Conservation (phyloP, 1,140 invertebrate genomes). For the Drosophila sproati region DNA sequence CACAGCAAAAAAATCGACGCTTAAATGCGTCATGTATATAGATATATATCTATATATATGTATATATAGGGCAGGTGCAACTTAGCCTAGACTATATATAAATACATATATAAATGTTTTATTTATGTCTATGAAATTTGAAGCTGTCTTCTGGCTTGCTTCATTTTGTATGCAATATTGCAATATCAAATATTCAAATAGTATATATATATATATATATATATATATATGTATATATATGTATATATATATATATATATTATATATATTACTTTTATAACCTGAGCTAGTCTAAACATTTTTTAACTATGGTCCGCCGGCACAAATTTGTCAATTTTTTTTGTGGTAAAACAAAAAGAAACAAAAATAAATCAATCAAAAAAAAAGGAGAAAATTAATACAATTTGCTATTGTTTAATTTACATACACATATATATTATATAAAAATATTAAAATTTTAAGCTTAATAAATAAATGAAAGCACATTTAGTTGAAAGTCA, state of each 20-base stretch:
- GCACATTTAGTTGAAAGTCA: slow-evolving; percentile 10
- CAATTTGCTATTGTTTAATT: slow-evolving; percentile 47
- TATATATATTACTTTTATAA: slow-evolving; percentile 59
- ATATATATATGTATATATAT: slow-evolving; percentile 14
- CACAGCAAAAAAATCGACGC: slow-evolving; percentile 13
- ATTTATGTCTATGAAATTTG: slow-evolving; percentile 22
- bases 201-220: slow-evolving; percentile 22
- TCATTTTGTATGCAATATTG: slow-evolving; percentile 26
- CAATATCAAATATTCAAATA: not conserved
- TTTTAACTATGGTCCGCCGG: slow-evolving; percentile 77
- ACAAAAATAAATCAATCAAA: slow-evolving; percentile 22
- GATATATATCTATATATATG: slow-evolving; percentile 29
- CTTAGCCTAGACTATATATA: slow-evolving; percentile 35
- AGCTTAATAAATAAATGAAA: slow-evolving; percentile 21
- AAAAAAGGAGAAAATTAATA: slow-evolving; percentile 13
- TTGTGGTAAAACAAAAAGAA: slow-evolving; percentile 20
- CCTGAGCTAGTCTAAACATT: slow-evolving; percentile 82
- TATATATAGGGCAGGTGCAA: slow-evolving; percentile 29
- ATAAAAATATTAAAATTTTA: slow-evolving; percentile 8
- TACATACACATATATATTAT: slow-evolving; percentile 5
- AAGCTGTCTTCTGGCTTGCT: slow-evolving; percentile 20
- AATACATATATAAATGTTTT: slow-evolving; percentile 26
- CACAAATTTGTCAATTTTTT: slow-evolving; percentile 43
- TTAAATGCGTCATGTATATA: slow-evolving; percentile 7
- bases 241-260: slow-evolving; percentile 29